phyloP scores from a whole-genome alignment of 2,113 vertebrate species.

The Pedionomus torquatus region DNA sequence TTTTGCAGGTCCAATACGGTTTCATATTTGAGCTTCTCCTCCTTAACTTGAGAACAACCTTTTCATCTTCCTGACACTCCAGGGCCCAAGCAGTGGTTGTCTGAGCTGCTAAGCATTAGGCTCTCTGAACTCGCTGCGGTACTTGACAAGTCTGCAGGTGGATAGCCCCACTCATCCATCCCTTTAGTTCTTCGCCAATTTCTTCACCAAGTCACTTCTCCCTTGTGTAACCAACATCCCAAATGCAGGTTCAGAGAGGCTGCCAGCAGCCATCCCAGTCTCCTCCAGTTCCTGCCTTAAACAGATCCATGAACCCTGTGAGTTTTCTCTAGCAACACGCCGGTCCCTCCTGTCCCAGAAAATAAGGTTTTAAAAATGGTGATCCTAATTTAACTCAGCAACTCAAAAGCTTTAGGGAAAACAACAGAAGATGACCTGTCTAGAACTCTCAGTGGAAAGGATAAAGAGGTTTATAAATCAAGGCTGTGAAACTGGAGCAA shows the following conservation, averaged over 20 bases:
- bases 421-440: conserved; percentile 18
- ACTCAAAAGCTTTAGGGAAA: conserved; percentile 55
- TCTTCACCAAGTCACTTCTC: neutral
- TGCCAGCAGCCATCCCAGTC: neutral
- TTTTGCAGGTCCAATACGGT: neutral
- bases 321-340: conserved; percentile 4
- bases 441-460: conserved; percentile 37
- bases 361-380: conserved; percentile 33
- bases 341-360: conserved; percentile 44
- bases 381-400: conserved; percentile 62
- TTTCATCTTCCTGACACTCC: neutral
- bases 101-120: neutral
- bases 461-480: conserved; percentile 65
- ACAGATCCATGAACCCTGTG: neutral
- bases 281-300: neutral
- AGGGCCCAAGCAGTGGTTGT: neutral
- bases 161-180: neutral
- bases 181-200: neutral
- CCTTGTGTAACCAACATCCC: neutral
- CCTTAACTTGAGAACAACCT: neutral
- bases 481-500: conserved; percentile 58
- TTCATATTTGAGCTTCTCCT: neutral
- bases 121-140: neutral
- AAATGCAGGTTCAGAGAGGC: neutral
- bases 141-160: neutral